Evolutionary conservation across 2,888 invertebrate genomes (phyloP).

Genomic region (Xestia sexstrigata): DNA sequence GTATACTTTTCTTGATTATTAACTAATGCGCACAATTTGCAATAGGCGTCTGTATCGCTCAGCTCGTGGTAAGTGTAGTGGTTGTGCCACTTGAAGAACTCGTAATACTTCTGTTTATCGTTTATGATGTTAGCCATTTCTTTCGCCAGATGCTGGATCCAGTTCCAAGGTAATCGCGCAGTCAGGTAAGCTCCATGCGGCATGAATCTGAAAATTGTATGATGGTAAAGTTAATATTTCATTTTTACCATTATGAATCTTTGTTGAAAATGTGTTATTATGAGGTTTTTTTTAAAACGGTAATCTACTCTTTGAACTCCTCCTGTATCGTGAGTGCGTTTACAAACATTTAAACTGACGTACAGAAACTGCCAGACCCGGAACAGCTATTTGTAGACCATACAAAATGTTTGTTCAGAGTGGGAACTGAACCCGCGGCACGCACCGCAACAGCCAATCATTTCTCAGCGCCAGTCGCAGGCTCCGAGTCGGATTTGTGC

Average conservation of each 20-base stretch:
- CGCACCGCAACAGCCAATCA: too few species aligned
- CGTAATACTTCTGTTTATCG: slow-evolving; percentile 65
- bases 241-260: not conserved
- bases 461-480: too few species aligned
- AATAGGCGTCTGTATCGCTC: slow-evolving; percentile 59
- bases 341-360: not conserved
- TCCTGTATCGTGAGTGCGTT: not conserved
- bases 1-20: slow-evolving; percentile 31
- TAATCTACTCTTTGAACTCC: too few species aligned
- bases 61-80: slow-evolving; percentile 69
- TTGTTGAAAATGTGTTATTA: not conserved
- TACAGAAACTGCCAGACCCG: not conserved
- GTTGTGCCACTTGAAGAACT: slow-evolving; percentile 74
- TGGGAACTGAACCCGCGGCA: not conserved
- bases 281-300: not conserved
- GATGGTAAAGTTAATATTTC: not conserved
- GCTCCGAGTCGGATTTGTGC: too few species aligned
- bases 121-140: slow-evolving; percentile 68
- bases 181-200: slow-evolving; percentile 69
- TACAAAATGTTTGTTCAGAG: not conserved
- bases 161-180: slow-evolving; percentile 25
- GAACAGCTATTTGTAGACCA: not conserved
- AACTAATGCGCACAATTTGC: slow-evolving; percentile 61
- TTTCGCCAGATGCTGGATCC: slow-evolving; percentile 48
- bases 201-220: slow-evolving; percentile 66